Evolutionary conservation across 2,888 invertebrate species (phyloP).

Genomic region (Macrostomum cliftonense): DNA sequence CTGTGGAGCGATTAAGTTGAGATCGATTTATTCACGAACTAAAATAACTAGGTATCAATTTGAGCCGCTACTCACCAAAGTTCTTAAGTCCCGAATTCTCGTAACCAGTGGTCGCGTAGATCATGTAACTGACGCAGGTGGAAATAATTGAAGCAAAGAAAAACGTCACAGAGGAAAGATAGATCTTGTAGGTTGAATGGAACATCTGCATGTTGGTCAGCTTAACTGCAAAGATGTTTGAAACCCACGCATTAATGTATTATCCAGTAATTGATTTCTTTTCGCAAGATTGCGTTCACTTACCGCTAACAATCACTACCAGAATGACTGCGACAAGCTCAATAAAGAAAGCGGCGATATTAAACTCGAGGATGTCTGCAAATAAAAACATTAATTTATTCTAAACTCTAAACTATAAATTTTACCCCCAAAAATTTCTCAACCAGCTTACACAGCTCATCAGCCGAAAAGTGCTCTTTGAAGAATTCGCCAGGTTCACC

Average conservation of each 20-base stretch:
- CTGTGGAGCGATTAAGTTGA: background rate
- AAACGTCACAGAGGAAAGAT: constrained; percentile 50
- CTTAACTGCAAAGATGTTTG: constrained; percentile 44
- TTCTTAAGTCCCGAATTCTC: constrained; percentile 42
- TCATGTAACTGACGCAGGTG: constrained; percentile 52
- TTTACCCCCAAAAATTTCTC: too few species aligned
- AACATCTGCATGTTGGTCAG: constrained; percentile 58
- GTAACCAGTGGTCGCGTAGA: constrained; percentile 55
- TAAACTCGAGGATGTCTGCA: constrained; percentile 63
- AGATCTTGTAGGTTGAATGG: constrained; percentile 71
- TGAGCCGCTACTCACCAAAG: constrained; percentile 30
- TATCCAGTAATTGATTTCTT: background rate
- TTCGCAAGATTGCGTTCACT: constrained; percentile 16
- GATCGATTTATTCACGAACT: background rate
- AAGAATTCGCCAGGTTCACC: constrained; percentile 59
- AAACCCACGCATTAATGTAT: background rate
- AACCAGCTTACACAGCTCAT: constrained; percentile 76
- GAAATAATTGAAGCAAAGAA: constrained; percentile 52
- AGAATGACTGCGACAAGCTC: constrained; percentile 54
- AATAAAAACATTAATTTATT: constrained; percentile 13
- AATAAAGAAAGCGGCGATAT: constrained; percentile 53
- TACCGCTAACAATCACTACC: constrained; percentile 51
- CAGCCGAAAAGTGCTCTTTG: constrained; percentile 76
- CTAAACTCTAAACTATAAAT: too few species aligned
- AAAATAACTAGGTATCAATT: background rate